Evolutionary conservation across 2,888 invertebrate genomes (phyloP).

Genomic region (Melinaea menophilus): DNA sequence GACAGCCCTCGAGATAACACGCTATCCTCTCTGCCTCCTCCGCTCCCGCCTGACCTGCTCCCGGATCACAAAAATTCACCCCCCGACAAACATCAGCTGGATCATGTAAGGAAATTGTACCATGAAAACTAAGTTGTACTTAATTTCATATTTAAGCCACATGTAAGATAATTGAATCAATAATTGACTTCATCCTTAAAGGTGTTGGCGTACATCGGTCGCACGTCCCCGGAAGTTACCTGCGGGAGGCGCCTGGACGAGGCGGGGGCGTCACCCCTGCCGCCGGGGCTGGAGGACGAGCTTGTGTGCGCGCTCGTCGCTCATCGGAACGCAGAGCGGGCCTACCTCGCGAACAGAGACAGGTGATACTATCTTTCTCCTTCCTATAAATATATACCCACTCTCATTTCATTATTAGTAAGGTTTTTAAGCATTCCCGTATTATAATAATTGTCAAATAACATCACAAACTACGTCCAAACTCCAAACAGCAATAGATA

Average conservation of each 20-base stretch:
- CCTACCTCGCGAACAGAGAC: conserved; percentile 77
- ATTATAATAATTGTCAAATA: too few relatives aligned
- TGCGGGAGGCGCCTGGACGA: conserved; percentile 85
- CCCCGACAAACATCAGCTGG: conserved; percentile 93
- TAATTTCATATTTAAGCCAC: neutral
- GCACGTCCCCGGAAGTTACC: conserved; percentile 93
- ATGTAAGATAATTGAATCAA: neutral
- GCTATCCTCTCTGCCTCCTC: conserved; percentile 78
- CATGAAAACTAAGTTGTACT: neutral
- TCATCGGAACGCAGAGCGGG: conserved; percentile 90
- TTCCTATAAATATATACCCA: neutral
- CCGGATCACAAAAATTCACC: conserved; percentile 90
- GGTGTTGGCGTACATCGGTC: conserved; percentile 93
- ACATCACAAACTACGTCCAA: too few relatives aligned
- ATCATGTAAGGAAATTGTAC: conserved; percentile 81
- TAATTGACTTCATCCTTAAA: conserved; percentile 44
- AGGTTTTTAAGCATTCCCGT: too few relatives aligned
- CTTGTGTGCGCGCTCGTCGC: conserved; percentile 90
- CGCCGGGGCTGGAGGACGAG: conserved; percentile 87
- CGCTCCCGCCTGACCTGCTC: conserved; percentile 82
- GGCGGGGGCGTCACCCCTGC: conserved; percentile 86
- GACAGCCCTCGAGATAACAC: conserved; percentile 69
- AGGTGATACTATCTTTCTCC: conserved; percentile 37
- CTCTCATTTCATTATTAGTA: too few relatives aligned
- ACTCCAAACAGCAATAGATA: too few relatives aligned